These are phyloP conservation scores for Chauna torquata DNA, from an alignment of 2,113 vertebrate genomes.

Conservation along the genomic window DNA sequence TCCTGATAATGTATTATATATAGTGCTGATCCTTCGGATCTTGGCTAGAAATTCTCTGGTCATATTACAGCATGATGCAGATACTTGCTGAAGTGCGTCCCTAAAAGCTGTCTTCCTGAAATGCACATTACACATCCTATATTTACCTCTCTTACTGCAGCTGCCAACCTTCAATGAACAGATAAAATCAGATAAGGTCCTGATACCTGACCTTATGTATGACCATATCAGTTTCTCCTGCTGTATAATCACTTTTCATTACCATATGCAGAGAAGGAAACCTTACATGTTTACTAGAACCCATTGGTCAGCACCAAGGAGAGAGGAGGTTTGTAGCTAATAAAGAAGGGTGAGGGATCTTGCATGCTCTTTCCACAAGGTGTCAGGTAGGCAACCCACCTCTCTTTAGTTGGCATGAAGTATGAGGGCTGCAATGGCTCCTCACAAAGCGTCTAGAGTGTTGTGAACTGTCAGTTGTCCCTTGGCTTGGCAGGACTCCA, in stretches of 20 bases:
- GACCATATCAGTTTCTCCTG: not conserved
- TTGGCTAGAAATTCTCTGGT: not conserved
- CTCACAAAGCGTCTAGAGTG: not conserved
- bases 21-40: not conserved
- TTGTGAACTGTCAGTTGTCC: not conserved
- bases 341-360: not conserved
- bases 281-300: not conserved
- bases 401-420: not conserved
- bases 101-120: not conserved
- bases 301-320: not conserved
- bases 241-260: not conserved
- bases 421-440: not conserved
- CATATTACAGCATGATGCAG: not conserved
- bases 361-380: not conserved
- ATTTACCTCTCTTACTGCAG: not conserved
- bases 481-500: not conserved
- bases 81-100: not conserved
- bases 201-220: not conserved
- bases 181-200: not conserved
- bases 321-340: not conserved
- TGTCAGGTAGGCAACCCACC: not conserved
- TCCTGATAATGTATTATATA: not conserved
- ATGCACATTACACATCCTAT: fast-evolving
- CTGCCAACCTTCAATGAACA: not conserved
- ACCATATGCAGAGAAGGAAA: not conserved